Evolutionary conservation across 2,888 invertebrate species (phyloP), one percentile per base, ranked within the genome.

Genomic region (Leptothorax acervorum): DNA sequence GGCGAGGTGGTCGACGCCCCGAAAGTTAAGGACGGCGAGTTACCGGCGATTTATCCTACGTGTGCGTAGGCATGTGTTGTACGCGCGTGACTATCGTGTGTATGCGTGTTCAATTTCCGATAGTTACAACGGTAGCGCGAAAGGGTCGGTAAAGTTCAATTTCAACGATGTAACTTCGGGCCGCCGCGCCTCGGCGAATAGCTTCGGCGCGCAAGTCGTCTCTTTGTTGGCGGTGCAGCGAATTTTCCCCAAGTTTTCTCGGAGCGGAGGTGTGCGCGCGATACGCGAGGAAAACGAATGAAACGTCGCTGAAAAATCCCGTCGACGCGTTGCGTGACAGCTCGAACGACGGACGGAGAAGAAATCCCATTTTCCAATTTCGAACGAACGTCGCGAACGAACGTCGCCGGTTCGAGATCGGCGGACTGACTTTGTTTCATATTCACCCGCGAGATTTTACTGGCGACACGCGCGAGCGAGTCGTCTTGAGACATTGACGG

Each of bases 61-160:
- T 35, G 68, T 82, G 39, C 60, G 60, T 79, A 53, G 12, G 39
- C 62, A 65, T 62, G 76, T 81, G 23, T 5, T 81, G 23, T 65
- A 66, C 81, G 63, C 51, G 73, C 66, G 39, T 68, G 83, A 62
- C 31, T 53, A 45, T 23, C n/a, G 51, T n/a, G 53, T 55, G 81
- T 90, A 85, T 88, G 89, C 90, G 91, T 88, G 90, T 91, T 90
- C 92, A 92, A 92, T 92, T 92, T 92, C 92, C 92, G 92, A 92
- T 92, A 90, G 92, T 92, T 92, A 89, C 91, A 86, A 89, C 85
- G 76, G 88, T 84, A 87, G 88, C 88, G 86, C 87, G 90, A 91
- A 92, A 92, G 90, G 91, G 89, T 91, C 90, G 90, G 84, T 86
- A 87, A 92, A 92, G 92, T 92, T 92, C 92, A 92, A 92, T 92